Base-by-base conservation (phyloP, 2,797 vertebrate genomes). In the Danio choprae region DNA sequence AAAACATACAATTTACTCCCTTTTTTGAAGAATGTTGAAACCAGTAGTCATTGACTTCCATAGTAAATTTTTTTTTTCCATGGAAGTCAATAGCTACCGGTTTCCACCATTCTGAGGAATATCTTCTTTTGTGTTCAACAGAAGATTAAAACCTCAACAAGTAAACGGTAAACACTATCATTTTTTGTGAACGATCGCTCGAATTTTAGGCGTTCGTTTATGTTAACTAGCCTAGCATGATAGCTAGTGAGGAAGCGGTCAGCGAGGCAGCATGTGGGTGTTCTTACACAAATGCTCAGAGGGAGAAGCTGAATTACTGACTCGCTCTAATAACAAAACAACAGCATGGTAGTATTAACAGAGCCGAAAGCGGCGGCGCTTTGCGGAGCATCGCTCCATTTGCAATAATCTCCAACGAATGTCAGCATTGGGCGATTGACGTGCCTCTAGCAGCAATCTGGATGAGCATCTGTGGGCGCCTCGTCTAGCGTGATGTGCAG, bases 371-470 rank as follows among this genome's bases (percentile, higher is more conserved):
- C 81, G 75, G 70, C 59, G 22, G 74, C 74, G 85, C 83, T 84
- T 81, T 84, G 83, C 53, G 80, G 79, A 78, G 84, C 84, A 78
- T 80, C 67, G 60, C 83, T 86, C 83, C 76, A 74, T 86, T 84
- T 80, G 83, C 86, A 79, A 83, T 86, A 87, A 87, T 85, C 86
- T 87, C 84, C 82, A 76, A 84, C 85, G 83, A 86, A 86, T 87
- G 85, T 86, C 85, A 86, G 85, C 82, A 79, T 83, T 77, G 80
- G 75, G 83, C 71, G 82, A 84, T 74, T 84, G 83, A 86, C 84
- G 84, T 75, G 81, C 87, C 84, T 82, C 84, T 83, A 84, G 85
- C 87, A 79, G 83, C 85, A 87, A 88, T 88, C 87, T 88, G 87
- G 87, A 87, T 77, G 81, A 87, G 82, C 85, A 87, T 85, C 85